Percentiles rank a stretch among this genome's conserved stretches.
Evolutionary conservation across 2,797 vertebrate genomes (phyloP).

Genomic region (Gymnoscopelus microlampas): DNA sequence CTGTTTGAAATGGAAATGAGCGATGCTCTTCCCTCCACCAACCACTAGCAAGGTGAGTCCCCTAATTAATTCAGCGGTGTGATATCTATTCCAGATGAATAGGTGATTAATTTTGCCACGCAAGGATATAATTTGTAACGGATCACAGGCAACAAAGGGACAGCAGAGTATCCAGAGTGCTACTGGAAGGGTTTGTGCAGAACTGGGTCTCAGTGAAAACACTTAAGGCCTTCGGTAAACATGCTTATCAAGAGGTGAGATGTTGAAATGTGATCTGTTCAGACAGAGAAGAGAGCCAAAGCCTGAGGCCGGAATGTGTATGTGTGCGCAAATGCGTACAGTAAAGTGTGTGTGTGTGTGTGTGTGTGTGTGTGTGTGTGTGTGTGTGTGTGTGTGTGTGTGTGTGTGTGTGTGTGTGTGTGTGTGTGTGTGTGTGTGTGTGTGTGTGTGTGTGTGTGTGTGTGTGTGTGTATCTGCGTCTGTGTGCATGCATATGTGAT

Average conservation of each 20-base stretch:
- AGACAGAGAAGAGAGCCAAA: slow-evolving; percentile 55
- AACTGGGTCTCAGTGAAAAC: slow-evolving; percentile 45
- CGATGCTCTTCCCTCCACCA: slow-evolving; percentile 66
- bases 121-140: slow-evolving; percentile 50
- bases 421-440: too few relatives aligned
- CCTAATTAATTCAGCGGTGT: slow-evolving; percentile 56
- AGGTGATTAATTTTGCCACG: slow-evolving; percentile 26
- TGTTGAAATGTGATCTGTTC: slow-evolving; percentile 67
- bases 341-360: slow-evolving; percentile 1
- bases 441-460: not conserved
- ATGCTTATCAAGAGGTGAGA: slow-evolving; percentile 70
- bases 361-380: slow-evolving; percentile 1
- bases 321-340: not conserved
- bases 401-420: not conserved
- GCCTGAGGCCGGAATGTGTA: slow-evolving; percentile 44
- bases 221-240: slow-evolving; percentile 66
- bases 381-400: slow-evolving; percentile 4
- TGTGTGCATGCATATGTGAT: slow-evolving; percentile 16
- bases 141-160: slow-evolving; percentile 46
- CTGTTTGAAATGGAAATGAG: slow-evolving; percentile 84
- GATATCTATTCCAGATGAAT: slow-evolving; percentile 62
- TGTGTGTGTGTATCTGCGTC: not conserved
- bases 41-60: slow-evolving; percentile 59
- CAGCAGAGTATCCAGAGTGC: slow-evolving; percentile 36
- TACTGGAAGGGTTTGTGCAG: slow-evolving; percentile 25